Percentiles rank a stretch among this genome's conserved stretches.
phyloP scores from a whole-genome alignment of 2,888 invertebrate genomes.

The Nemurella pictetii region DNA sequence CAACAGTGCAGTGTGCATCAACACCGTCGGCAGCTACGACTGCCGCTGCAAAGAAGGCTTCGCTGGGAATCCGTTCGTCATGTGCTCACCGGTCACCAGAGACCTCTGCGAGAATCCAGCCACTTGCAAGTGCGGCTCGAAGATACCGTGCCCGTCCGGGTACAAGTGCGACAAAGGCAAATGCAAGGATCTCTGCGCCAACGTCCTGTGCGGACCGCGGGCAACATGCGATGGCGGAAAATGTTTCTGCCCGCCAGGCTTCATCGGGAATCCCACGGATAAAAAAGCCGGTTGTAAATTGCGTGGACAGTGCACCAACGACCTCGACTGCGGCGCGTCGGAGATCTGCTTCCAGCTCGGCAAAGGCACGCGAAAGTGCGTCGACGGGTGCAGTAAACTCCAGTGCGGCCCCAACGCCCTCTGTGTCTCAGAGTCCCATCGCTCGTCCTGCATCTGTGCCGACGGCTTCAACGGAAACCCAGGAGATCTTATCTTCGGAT shows the following conservation, averaged over 20 bases:
- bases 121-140: slow-evolving; percentile 70
- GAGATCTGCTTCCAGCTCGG: slow-evolving; percentile 81
- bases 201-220: slow-evolving; percentile 77
- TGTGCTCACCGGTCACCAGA: slow-evolving; percentile 72
- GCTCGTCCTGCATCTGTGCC: slow-evolving; percentile 83
- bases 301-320: slow-evolving; percentile 76
- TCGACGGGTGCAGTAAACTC: slow-evolving; percentile 83
- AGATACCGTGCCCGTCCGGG: slow-evolving; percentile 75
- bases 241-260: slow-evolving; percentile 79
- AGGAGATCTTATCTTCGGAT: slow-evolving; percentile 75
- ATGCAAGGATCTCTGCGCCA: slow-evolving; percentile 77
- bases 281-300: slow-evolving; percentile 69
- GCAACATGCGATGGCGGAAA: slow-evolving; percentile 78
- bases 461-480: slow-evolving; percentile 83
- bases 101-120: slow-evolving; percentile 70
- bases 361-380: slow-evolving; percentile 72
- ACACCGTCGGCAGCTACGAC: slow-evolving; percentile 85
- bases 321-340: slow-evolving; percentile 77
- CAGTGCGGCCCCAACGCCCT: slow-evolving; percentile 90
- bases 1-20: slow-evolving; percentile 84
- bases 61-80: slow-evolving; percentile 84
- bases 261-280: slow-evolving; percentile 75
- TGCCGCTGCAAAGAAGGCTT: slow-evolving; percentile 85
- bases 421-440: slow-evolving; percentile 81
- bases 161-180: slow-evolving; percentile 54